Evolutionary conservation across 2,113 vertebrate species (phyloP), one percentile per base, ranked within the genome.

Genomic region (Capra hircus): DNA sequence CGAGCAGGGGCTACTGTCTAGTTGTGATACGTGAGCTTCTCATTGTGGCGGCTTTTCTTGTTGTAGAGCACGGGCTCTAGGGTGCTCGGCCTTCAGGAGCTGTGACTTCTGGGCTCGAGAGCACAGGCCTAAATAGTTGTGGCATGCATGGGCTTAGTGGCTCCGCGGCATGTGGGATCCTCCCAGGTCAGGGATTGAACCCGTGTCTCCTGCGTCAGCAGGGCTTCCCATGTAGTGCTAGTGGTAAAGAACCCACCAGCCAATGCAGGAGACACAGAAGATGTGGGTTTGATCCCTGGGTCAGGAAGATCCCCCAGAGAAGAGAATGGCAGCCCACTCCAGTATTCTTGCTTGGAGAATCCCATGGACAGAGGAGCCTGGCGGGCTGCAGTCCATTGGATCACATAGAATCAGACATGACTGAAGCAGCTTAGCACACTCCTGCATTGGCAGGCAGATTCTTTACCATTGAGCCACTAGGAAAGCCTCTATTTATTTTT

Each of bases 191-290:
- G 11, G 36, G 21, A 40, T 11, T 23, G 21, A 40, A 13, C 11
- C 36, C 2, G 0, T 74, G 67, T 74, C 67, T 74, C 36, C 21
- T 74, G 67, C 5, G 0, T 25, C 6, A 0, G 67, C 21, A 6
- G 67, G 36, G 64, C 9, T 71, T 71, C 64, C 64, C 64, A 71
- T n/a, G n/a, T 71, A 19, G 4, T 2, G 8, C 17, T 71, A 36
- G 64, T 36, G 64, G 64, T 71, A 36, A 71, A 71, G 64, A 71
- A 36, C n/a, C n/a, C 9, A 1, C 64, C 64, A 36, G n/a, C 64
- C n/a, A 36, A 11, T 11, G 4, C 64, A 71, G 17, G n/a, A 71
- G 64, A 71, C 64, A 71, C n/a, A 71, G 64, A 71, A 71, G n/a
- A 36, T 5, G 17, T 11, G 64, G n/a, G 17, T 71, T 71, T 0